phyloP scores from a whole-genome alignment of 2,113 vertebrate genomes.

The Haemorhous mexicanus region DNA sequence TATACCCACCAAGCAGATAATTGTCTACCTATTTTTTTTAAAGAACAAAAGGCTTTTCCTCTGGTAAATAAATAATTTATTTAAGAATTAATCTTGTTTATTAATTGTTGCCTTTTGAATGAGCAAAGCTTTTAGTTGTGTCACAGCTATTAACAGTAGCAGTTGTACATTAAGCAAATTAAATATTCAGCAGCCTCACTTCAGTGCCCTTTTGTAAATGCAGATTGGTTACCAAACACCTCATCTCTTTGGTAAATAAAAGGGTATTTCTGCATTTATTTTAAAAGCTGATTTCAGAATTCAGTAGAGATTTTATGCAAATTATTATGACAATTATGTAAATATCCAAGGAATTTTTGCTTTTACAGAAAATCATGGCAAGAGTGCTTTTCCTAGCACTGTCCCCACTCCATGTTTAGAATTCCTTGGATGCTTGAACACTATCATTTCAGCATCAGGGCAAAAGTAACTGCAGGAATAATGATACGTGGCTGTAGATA shows the following conservation, averaged over 20 bases:
- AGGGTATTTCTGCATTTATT: not conserved
- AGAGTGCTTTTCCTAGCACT: not conserved
- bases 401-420: not conserved
- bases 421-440: conserved; percentile 1
- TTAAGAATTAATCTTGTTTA: conserved; percentile 31
- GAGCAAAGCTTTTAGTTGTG: conserved; percentile 52
- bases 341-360: not conserved
- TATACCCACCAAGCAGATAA: not conserved
- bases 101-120: conserved; percentile 41
- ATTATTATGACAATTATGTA: not conserved
- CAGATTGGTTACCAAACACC: not conserved
- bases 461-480: conserved; percentile 12
- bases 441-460: not conserved
- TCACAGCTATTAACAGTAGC: conserved; percentile 25
- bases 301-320: not conserved
- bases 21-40: not conserved
- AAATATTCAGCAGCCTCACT: conserved; percentile 40
- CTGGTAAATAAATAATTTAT: not conserved
- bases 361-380: not conserved
- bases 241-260: not conserved
- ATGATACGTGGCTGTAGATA: not conserved
- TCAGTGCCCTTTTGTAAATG: not conserved
- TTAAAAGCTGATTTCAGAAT: conserved; percentile 7
- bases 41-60: not conserved
- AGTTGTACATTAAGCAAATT: conserved; percentile 10